These are phyloP conservation scores for Todiramphus saurophagus DNA, from an alignment of 2,113 vertebrate species.

Conservation along the genomic window DNA sequence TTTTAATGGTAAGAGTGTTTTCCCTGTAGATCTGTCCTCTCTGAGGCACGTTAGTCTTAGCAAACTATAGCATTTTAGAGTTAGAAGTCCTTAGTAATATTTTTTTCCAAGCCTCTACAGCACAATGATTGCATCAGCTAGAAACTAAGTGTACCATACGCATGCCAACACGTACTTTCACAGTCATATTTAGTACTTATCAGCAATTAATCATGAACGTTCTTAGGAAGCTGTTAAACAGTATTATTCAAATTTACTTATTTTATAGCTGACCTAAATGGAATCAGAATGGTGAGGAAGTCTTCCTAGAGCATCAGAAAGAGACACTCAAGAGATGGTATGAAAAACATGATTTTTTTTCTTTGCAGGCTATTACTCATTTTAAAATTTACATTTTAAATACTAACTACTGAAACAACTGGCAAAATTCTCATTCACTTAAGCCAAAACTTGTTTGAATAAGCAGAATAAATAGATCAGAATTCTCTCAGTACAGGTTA, in stretches of 20 bases:
- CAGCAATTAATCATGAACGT: neutral
- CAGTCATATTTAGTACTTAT: neutral
- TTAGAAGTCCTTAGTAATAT: neutral
- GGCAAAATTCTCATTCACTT: neutral
- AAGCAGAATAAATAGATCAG: neutral
- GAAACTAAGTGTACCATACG: neutral
- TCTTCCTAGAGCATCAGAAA: neutral
- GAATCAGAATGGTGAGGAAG: neutral
- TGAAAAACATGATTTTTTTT: neutral
- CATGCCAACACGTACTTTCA: neutral
- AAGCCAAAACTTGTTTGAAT: neutral
- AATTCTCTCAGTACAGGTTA: neutral
- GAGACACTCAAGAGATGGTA: neutral
- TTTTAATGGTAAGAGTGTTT: neutral
- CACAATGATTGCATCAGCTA: slow-evolving; percentile 9
- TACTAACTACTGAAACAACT: neutral
- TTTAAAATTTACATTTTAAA: neutral
- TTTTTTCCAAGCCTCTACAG: neutral
- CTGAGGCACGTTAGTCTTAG: neutral
- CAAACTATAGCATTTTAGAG: neutral
- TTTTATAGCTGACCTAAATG: neutral
- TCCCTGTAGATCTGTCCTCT: neutral
- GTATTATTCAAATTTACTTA: neutral
- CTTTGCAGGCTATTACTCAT: neutral
- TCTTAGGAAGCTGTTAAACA: neutral